Percentiles rank a stretch among this genome's conserved stretches.
Conservation (phyloP, 2,797 vertebrate genomes). For the Lutjanus argentimaculatus region DNA sequence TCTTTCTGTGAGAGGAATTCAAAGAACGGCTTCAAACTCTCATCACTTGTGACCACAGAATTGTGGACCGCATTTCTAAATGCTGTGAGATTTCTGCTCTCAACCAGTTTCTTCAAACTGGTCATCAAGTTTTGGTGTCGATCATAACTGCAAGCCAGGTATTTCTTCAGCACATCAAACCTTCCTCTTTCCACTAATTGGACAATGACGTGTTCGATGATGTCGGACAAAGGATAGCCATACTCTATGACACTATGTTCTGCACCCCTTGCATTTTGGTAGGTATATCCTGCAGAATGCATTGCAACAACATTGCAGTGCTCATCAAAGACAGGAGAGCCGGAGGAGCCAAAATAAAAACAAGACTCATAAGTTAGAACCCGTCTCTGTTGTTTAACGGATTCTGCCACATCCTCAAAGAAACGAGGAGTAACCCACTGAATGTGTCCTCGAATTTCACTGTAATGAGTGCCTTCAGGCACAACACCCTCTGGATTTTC, state of each 20-base stretch:
- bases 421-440: rapidly evolving
- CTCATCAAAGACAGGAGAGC: conserved; percentile 66
- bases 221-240: conserved; percentile 16
- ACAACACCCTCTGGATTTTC: background rate
- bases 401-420: background rate
- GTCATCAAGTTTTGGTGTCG: rapidly evolving
- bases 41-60: rapidly evolving
- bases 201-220: conserved; percentile 34
- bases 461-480: rapidly evolving
- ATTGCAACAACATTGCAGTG: conserved; percentile 58
- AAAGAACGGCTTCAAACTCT: background rate
- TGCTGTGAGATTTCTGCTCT: background rate
- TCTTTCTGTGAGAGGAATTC: background rate
- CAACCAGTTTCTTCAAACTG: conserved; percentile 36
- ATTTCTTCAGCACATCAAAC: conserved; percentile 36
- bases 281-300: conserved; percentile 32
- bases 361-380: conserved; percentile 6
- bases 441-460: rapidly evolving
- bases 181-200: background rate
- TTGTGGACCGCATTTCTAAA: conserved; percentile 2
- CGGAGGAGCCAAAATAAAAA: conserved; percentile 46
- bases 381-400: rapidly evolving
- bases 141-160: background rate
- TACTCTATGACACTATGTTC: background rate
- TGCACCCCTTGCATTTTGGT: rapidly evolving